Base-by-base conservation (phyloP, 2,797 vertebrate genomes). In the Enteromius thamalakanensis region DNA sequence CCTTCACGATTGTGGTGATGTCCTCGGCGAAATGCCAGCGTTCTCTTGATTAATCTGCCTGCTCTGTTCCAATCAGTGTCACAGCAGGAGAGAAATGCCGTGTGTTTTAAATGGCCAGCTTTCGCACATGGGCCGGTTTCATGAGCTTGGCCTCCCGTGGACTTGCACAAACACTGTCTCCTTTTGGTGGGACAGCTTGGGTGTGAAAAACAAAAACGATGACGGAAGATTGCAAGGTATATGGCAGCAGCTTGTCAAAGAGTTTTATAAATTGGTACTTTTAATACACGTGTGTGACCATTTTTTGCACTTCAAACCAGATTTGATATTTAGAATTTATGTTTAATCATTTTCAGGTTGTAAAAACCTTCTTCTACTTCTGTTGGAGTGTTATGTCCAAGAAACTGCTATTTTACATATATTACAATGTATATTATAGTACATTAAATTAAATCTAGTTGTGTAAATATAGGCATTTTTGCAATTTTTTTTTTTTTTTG, bases 11-110 rank as follows among this genome's bases (percentile, higher is more conserved):
- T 94, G 92, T 53, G 87, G 85, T 86, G 89, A 91, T 91, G 93
- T 93, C 92, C 91, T 92, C 86, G 34, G 29, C 90, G 86, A 90
- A 90, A 90, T 91, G 91, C 91, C 88, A 85, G 87, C 88, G 53
- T 87, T 86, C 88, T 89, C 87, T 85, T 87, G 89, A 92, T 94
- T 94, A 91, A 94, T 94, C 93, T 94, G 90, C 92, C 91, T 91
- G 84, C 91, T 94, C 93, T 76, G 88, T 92, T 94, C 91, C 91
- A 94, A 94, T 94, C 92, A 94, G 90, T 88, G 91, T 94, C 93
- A 93, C 87, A 86, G 89, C 67, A 26, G 89, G 87, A 85, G 77
- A 88, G 83, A 75, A 80, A 77, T 32, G 80, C 76, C 80, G 81
- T 82, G 86, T 84, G 86, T 80, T 85, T 84, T 79, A 87, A 85